phyloP scores from a whole-genome alignment of 2,888 invertebrate species.

The Drepana falcataria region DNA sequence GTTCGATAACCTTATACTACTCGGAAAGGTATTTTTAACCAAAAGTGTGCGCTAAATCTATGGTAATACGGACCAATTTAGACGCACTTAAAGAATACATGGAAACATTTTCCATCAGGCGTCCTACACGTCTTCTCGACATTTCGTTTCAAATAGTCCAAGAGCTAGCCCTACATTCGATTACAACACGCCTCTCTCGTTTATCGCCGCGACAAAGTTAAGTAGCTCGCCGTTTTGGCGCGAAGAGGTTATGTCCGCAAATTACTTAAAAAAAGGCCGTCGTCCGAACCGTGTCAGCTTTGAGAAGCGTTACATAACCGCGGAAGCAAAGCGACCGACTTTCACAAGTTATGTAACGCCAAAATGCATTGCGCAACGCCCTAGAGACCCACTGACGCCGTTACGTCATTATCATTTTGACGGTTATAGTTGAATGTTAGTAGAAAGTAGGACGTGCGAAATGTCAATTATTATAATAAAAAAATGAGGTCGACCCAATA shows the following conservation, averaged over 20 bases:
- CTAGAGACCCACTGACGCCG: conserved; percentile 65
- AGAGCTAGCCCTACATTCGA: too few species aligned
- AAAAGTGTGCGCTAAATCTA: too few species aligned
- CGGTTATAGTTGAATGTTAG: conserved; percentile 63
- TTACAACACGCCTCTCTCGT: too few species aligned
- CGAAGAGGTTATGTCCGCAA: neutral
- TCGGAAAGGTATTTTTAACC: too few species aligned
- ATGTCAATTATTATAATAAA: conserved; percentile 39
- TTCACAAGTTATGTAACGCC: conserved; percentile 66
- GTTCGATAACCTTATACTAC: too few species aligned
- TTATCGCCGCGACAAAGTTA: neutral
- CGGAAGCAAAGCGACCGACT: conserved; percentile 71
- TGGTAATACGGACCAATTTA: too few species aligned
- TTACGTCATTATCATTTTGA: conserved; percentile 62
- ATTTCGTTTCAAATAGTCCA: too few species aligned
- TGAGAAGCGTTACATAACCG: conserved; percentile 54
- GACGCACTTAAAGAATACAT: too few species aligned
- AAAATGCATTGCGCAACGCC: conserved; percentile 66
- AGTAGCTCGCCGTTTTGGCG: neutral
- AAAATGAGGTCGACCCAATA: neutral
- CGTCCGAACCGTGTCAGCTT: conserved; percentile 51
- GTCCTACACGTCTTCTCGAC: too few species aligned
- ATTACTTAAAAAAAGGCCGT: conserved; percentile 26
- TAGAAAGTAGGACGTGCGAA: conserved; percentile 71
- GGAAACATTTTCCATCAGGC: too few species aligned